Base-by-base conservation (phyloP, 2,888 invertebrate genomes). In the Lampropteryx suffumata region DNA sequence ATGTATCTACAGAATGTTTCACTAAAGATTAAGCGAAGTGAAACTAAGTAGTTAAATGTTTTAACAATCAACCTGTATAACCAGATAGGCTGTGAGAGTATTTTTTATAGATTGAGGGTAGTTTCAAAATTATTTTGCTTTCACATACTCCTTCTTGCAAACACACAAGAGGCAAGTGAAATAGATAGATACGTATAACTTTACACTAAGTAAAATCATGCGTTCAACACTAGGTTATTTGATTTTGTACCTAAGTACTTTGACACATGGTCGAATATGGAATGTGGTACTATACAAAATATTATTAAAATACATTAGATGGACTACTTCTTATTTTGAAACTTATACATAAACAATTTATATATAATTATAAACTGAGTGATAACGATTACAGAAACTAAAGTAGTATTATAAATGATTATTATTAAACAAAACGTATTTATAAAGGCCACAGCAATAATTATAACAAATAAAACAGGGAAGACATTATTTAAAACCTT, bases 111-210 rank as follows among this genome's bases (percentile, higher is more conserved):
- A 3, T 17, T 17, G 17, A 17, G 17, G 17, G 17, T 17, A 17
- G 17, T 17, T 17, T 17, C 17, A 17, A 17, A 17, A 17, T 17
- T 2, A 17, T 17, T 17, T 3, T 17, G 17, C 4, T 3, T 17
- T 2, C 4, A 17, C 4, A 3, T 17, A 17, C 26, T 46, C 29
- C 45, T 53, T 75, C 66, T 79, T 79, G 69, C 68, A 62, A 49
- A 32, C 24, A 40, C 59, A 55, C 76, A 79, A 79, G 71, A 74
- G 52, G 67, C 55, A 71, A 78, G 71, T 62, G 57, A 67, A 55
- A 60, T 11, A 24, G 30, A 34, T 42, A 55, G 42, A 50, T 36
- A 33, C 53, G 55, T 41, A 47, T 50, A 17, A 3, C 3, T 58
- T 49, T 51, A 55, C 39, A 44, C 26, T 13, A 12, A 49, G 33